Evolutionary conservation across 1,140 invertebrate species (phyloP), one percentile per base, ranked within the genome.

Genomic region (Macrocentrus cingulum): DNA sequence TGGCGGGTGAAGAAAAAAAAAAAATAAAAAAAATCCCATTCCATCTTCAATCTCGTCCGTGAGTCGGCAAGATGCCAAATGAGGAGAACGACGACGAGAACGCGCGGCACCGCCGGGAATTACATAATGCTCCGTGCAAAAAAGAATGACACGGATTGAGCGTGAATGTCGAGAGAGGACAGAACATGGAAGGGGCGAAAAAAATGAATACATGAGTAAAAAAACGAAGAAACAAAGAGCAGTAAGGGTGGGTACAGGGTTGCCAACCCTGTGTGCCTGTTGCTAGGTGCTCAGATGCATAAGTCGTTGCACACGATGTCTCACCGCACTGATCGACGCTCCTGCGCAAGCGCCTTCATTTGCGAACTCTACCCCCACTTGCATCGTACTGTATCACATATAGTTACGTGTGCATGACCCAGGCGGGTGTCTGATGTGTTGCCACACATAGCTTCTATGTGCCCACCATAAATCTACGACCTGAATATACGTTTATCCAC

Each of bases 341-440:
- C 13, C 6, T 52, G 50, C 50, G 50, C 50, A 41, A 19, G 50
- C 50, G 50, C 29, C 9, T 52, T 52, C 50, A 52, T 52, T 52
- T 25, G 11, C 36, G 16, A 49, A 23, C 46, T 49, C 29, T 29
- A 18, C 25, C 29, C 22, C 29, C 46, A n/a, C 46, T 34, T 13
- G 15, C 13, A 5, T n/a, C 36, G 8, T n/a, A 3, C 8, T 39
- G 8, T 39, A 39, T 39, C 13, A 39, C 15, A 39, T 29, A 29
- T 29, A 39, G 8, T n/a, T 15, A 15, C 4, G 15, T 39, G 3
- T 39, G 3, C 36, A 39, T 39, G 8, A n/a, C 36, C 7, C 36
- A 39, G 36, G 4, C 25, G 25, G 25, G 25, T 29, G 4, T 29
- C 25, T 29, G 25, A 39, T n/a, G 8, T 39, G 8, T 11, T 39